Evolutionary conservation across 2,113 vertebrate species (phyloP).

Genomic region (Delphinapterus leucas): DNA sequence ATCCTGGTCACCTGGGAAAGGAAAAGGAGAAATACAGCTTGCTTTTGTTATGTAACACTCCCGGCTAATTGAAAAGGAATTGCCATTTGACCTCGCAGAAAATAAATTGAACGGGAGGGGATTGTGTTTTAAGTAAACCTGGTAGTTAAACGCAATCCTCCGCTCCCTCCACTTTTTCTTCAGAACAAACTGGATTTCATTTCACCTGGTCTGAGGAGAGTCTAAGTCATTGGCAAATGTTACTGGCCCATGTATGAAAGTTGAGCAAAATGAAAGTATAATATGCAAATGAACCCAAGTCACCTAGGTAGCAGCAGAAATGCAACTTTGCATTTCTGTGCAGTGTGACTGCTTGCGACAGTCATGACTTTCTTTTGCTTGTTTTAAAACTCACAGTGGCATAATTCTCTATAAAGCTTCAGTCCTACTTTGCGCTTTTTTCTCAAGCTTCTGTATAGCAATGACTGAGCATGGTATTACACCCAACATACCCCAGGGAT

Average conservation of each 20-base stretch:
- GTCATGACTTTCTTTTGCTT: too few species aligned
- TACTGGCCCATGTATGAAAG: neutral
- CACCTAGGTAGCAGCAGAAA: neutral
- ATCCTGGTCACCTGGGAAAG: neutral
- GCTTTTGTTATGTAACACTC: neutral
- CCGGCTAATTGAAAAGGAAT: conserved; percentile 14
- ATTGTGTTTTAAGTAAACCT: neutral
- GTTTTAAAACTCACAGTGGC: too few species aligned
- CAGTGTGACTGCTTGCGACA: too few species aligned
- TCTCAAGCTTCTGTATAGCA: neutral
- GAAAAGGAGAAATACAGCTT: neutral
- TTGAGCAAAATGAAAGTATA: neutral
- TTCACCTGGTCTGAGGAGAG: neutral
- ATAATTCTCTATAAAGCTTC: neutral
- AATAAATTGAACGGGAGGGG: neutral
- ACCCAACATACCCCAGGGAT: neutral
- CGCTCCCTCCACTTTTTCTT: neutral
- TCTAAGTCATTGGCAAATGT: neutral
- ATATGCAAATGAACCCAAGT: neutral
- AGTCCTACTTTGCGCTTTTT: neutral
- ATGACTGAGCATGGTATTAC: neutral
- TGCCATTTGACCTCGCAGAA: neutral
- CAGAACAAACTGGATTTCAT: neutral
- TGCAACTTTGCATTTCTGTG: neutral
- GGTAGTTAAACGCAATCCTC: neutral